These are phyloP conservation scores for Semicossyphus pulcher DNA, from an alignment of 2,113 vertebrate species.

Conservation along the genomic window DNA sequence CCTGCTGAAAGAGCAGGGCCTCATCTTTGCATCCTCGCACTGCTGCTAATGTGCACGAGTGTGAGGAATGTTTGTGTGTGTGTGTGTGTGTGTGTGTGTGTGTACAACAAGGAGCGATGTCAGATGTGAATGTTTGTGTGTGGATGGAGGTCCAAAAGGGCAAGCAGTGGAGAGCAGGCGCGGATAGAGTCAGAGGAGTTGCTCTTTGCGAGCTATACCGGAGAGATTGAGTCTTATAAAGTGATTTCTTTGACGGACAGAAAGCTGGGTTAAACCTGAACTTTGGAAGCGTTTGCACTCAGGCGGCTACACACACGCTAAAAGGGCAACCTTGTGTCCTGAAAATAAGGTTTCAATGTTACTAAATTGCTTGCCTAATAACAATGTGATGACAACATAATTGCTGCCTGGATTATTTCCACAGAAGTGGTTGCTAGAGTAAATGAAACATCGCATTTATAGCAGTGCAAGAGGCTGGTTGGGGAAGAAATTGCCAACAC, in stretches of 20 bases:
- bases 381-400: no score
- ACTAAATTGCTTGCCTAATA: no score
- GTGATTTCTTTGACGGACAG: slow-evolving; percentile 4
- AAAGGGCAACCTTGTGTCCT: no score
- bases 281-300: background rate
- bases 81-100: no score
- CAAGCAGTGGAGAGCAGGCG: background rate
- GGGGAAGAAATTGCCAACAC: no score
- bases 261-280: background rate
- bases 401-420: no score
- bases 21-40: slow-evolving; percentile 33
- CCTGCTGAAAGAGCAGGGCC: slow-evolving; percentile 36
- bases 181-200: background rate
- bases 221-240: background rate
- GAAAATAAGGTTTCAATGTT: no score
- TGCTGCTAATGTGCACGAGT: slow-evolving; percentile 35
- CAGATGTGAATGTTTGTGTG: background rate
- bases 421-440: no score
- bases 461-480: no score
- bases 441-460: no score
- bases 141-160: slow-evolving; percentile 23
- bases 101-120: background rate
- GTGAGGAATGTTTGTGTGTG: background rate
- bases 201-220: background rate
- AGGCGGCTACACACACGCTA: background rate